These are phyloP conservation scores for Scotopteryx bipunctaria DNA, from an alignment of 2,888 invertebrate genomes.

Conservation along the genomic window DNA sequence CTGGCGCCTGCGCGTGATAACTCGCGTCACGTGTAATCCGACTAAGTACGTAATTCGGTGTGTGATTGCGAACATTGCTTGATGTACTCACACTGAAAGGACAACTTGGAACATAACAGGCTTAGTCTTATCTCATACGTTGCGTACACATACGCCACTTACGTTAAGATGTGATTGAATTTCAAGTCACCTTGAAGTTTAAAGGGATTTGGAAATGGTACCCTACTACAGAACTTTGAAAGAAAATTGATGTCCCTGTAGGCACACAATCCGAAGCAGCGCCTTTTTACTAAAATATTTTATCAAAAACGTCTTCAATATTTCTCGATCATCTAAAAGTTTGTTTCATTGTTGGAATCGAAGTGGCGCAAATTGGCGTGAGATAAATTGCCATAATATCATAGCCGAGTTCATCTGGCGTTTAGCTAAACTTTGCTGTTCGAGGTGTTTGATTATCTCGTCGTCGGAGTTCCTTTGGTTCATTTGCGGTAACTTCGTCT, in stretches of 20 bases:
- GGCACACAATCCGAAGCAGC: neutral
- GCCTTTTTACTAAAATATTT: neutral
- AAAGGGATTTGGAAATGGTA: conserved; percentile 45
- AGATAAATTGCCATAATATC: conserved; percentile 81
- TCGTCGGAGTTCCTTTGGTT: conserved; percentile 67
- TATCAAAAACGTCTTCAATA: conserved; percentile 53
- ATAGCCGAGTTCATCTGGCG: conserved; percentile 77
- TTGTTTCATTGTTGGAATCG: conserved; percentile 67
- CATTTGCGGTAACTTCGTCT: conserved; percentile 63
- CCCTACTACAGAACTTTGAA: neutral
- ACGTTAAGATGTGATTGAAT: conserved; percentile 52
- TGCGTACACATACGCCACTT: conserved; percentile 59
- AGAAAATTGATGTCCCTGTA: conserved; percentile 11
- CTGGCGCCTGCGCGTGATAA: conserved; percentile 77
- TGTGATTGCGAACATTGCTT: conserved; percentile 76
- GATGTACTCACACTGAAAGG: conserved; percentile 59
- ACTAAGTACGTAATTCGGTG: conserved; percentile 77
- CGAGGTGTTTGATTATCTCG: conserved; percentile 76
- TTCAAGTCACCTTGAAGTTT: conserved; percentile 48
- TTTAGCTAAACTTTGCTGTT: conserved; percentile 73
- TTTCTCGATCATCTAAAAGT: conserved; percentile 62
- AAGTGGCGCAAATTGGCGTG: conserved; percentile 72
- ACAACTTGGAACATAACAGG: conserved; percentile 72
- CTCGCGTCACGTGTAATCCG: conserved; percentile 78
- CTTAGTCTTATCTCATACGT: conserved; percentile 74